Base-by-base conservation (phyloP, 2,888 invertebrate genomes). In the Panopea generosa region DNA sequence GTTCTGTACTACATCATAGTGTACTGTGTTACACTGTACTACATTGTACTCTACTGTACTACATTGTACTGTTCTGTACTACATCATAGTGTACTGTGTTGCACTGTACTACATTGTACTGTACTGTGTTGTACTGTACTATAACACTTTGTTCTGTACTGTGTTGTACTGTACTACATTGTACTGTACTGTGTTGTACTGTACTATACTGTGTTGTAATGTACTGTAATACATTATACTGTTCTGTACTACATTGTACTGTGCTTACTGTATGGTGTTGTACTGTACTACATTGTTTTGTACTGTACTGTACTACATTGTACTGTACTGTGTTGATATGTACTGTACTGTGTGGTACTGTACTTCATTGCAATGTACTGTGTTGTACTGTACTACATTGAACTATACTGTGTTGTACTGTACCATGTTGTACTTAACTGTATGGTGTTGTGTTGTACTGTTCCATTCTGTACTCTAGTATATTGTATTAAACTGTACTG, bases 141-240 rank as follows among this genome's bases (percentile, higher is more conserved):
- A 16, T 40, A 40, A 7, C 40, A 11, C 7, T 11, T 16, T 63
- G 50, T 77, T 33, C 76, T 76, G 55, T 71, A 63, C 57, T 76
- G 55, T 71, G 67, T 53, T 76, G 47, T 71, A 52, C 66, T 67
- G 53, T 76, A 59, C 45, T 61, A 29, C 27, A 49, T 7, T 61
- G 61, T 49, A 49, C 45, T 61, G 49, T 49, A 29, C 49, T 61
- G 61, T 61, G 22, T 14, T 61, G n/a, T 49, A 49, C n/a, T 61
- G 49, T 61, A 20, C n/a, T n/a, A n/a, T n/a, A n/a, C n/a, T n/a
- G n/a, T n/a, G n/a, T n/a, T n/a, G n/a, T n/a, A n/a, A n/a, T n/a
- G n/a, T n/a, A n/a, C n/a, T n/a, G n/a, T n/a, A n/a, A n/a, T n/a
- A n/a, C n/a, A n/a, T n/a, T n/a, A n/a, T n/a, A n/a, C n/a, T n/a